A percentile compares a stretch with the other conserved stretches of the same genome.
phyloP scores from a whole-genome alignment of 2,888 invertebrate genomes.

The Dicycla oo region DNA sequence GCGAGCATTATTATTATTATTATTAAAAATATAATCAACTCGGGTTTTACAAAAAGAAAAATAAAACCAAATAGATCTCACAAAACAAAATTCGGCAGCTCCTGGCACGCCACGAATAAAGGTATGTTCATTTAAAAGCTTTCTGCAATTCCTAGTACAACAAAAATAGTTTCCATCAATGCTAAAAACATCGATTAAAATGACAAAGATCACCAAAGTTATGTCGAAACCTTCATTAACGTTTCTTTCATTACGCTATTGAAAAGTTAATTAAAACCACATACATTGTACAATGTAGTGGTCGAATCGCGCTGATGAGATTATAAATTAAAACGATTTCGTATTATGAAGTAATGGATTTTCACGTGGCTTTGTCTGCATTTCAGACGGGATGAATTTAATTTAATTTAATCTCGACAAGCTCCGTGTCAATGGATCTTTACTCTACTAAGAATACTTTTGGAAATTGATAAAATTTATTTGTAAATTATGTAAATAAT shows the following conservation, averaged over 20 bases:
- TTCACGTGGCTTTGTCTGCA: slow-evolving; percentile 42
- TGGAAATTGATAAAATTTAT: not conserved
- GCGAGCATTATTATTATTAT: too few species aligned
- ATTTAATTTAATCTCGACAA: slow-evolving; percentile 21
- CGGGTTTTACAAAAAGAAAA: too few species aligned
- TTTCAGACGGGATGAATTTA: slow-evolving; percentile 12
- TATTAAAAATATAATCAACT: too few species aligned
- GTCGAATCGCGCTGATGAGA: slow-evolving; percentile 57
- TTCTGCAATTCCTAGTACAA: not conserved
- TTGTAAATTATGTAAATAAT: too few species aligned
- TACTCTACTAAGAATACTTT: not conserved
- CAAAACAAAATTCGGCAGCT: too few species aligned
- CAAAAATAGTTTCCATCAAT: not conserved
- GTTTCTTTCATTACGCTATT: slow-evolving; percentile 60
- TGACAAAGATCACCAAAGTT: slow-evolving; percentile 33
- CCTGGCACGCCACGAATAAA: too few species aligned
- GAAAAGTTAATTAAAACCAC: slow-evolving; percentile 63
- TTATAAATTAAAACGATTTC: slow-evolving; percentile 60
- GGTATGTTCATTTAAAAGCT: not conserved
- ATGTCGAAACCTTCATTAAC: slow-evolving; percentile 51
- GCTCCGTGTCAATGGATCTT: not conserved
- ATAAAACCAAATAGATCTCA: too few species aligned
- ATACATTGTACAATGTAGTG: slow-evolving; percentile 41
- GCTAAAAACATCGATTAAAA: slow-evolving; percentile 38
- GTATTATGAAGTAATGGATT: slow-evolving; percentile 50